These are phyloP conservation scores for Thunnus albacares DNA, from an alignment of 2,797 vertebrate genomes.

Conservation along the genomic window DNA sequence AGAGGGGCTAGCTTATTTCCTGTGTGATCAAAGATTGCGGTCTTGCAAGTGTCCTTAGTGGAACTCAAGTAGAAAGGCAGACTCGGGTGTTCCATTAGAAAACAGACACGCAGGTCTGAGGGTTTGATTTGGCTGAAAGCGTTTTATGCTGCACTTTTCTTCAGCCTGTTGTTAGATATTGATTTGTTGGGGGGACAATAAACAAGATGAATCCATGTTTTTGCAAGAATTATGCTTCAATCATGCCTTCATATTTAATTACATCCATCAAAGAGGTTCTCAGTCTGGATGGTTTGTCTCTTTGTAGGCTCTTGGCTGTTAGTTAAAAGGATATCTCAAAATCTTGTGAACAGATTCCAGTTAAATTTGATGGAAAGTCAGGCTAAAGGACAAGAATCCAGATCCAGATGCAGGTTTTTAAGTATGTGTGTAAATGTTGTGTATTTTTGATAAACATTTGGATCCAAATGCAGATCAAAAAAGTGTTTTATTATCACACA, in stretches of 20 bases:
- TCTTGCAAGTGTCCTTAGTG: conserved; percentile 43
- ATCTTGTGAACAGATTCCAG: too few species aligned
- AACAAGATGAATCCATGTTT: not conserved
- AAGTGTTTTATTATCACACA: too few species aligned
- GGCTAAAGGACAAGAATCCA: too few species aligned
- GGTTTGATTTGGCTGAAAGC: conserved; percentile 36
- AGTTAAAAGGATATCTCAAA: not conserved
- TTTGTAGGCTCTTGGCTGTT: not conserved
- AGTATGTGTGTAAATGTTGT: too few species aligned
- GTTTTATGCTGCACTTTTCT: conserved; percentile 18
- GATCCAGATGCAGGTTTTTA: too few species aligned
- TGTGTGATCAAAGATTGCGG: conserved; percentile 78
- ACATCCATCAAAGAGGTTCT: not conserved
- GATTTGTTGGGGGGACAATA: not conserved
- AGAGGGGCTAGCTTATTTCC: conserved; percentile 71
- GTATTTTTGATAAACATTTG: too few species aligned
- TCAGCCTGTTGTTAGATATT: conserved; percentile 5
- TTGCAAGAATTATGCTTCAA: not conserved
- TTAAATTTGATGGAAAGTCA: not conserved
- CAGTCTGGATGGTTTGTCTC: not conserved
- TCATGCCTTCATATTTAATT: not conserved
- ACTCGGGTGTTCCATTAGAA: conserved; percentile 47
- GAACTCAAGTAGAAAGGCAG: conserved; percentile 62
- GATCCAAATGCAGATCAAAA: too few species aligned
- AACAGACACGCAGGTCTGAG: conserved; percentile 42